Conservation (phyloP, 2,113 vertebrate genomes). For the Eleginops maclovinus region DNA sequence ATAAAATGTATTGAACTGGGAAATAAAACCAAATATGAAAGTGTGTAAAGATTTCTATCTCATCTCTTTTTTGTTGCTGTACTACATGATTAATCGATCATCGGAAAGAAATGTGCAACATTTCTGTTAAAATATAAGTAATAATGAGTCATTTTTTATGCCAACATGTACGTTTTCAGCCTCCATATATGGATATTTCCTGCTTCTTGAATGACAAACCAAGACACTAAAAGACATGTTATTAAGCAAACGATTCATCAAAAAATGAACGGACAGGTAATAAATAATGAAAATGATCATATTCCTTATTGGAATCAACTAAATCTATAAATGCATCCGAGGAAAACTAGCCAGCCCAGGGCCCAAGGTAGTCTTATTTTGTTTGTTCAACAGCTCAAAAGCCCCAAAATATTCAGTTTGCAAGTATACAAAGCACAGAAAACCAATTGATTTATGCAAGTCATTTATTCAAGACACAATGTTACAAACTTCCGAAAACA, state of each 20-base stretch:
- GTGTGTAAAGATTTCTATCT: neutral
- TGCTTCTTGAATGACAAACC: too few species aligned
- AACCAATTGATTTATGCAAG: neutral
- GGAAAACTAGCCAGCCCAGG: neutral
- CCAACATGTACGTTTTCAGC: too few species aligned
- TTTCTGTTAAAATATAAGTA: too few species aligned
- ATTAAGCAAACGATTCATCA: too few species aligned
- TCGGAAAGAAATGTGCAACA: too few species aligned
- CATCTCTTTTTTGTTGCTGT: neutral
- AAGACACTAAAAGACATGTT: too few species aligned
- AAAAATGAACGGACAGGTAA: too few species aligned
- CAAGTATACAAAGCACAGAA: neutral
- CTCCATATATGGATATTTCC: too few species aligned
- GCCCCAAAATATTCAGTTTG: neutral
- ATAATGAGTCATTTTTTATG: too few species aligned
- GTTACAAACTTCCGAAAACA: neutral
- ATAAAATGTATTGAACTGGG: neutral
- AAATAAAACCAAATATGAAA: constrained; percentile 11
- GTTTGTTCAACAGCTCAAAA: neutral
- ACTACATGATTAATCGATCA: too few species aligned
- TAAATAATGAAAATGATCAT: too few species aligned
- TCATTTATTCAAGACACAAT: neutral
- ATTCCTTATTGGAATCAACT: neutral
- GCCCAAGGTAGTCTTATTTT: neutral
- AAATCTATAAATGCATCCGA: neutral